phyloP scores from a whole-genome alignment of 2,888 invertebrate species.

The Itoplectis maculator region DNA sequence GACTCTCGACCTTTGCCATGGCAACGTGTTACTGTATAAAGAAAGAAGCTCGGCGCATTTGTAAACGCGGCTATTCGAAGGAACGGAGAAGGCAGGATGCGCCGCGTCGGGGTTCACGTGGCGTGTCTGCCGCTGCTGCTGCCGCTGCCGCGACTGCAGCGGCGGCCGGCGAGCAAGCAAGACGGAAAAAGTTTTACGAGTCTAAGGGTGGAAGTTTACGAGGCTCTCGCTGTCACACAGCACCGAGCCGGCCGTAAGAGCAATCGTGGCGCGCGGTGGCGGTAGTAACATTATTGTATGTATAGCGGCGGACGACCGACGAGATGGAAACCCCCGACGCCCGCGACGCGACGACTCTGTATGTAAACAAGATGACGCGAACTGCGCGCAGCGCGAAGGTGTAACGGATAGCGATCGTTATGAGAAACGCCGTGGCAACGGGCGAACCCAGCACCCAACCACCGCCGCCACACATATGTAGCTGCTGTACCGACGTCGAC shows the following conservation, averaged over 20 bases:
- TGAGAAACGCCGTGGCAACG: constrained; percentile 60
- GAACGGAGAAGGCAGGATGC: constrained; percentile 55
- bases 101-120: constrained; percentile 53
- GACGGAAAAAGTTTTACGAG: constrained; percentile 66
- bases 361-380: constrained; percentile 71
- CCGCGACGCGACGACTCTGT: constrained; percentile 48
- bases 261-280: constrained; percentile 45
- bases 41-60: constrained; percentile 58
- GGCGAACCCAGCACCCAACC: too few relatives aligned
- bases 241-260: constrained; percentile 59
- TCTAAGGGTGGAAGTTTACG: constrained; percentile 70
- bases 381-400: constrained; percentile 63
- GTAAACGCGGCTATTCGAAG: constrained; percentile 62
- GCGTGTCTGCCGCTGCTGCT: constrained; percentile 35
- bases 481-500: too few relatives aligned
- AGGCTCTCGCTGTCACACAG: constrained; percentile 70
- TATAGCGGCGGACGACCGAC: constrained; percentile 41
- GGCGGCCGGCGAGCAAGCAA: constrained; percentile 14
- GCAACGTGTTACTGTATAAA: constrained; percentile 50
- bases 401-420: constrained; percentile 67
- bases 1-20: constrained; percentile 2
- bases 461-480: too few relatives aligned
- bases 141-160: background rate
- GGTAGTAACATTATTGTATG: constrained; percentile 56
- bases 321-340: constrained; percentile 48